phyloP scores from a whole-genome alignment of 2,113 vertebrate species.

The Carlito syrichta region DNA sequence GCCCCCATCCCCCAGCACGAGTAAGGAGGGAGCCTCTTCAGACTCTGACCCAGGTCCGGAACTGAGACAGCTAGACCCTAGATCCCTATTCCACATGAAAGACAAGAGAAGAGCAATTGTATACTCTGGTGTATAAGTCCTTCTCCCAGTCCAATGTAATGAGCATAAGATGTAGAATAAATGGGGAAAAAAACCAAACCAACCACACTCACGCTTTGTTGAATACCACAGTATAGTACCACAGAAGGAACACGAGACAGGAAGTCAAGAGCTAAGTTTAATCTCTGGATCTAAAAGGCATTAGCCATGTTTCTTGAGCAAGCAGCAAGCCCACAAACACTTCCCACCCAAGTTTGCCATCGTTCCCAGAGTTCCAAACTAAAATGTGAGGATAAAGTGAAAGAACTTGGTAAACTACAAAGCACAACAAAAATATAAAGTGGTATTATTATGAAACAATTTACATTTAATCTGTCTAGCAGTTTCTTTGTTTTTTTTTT shows the following conservation, averaged over 20 bases:
- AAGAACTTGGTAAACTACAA: background rate
- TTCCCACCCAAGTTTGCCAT: fast-evolving
- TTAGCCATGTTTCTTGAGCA: fast-evolving
- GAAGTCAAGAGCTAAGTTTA: background rate
- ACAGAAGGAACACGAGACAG: too few relatives aligned
- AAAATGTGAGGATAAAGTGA: too few relatives aligned
- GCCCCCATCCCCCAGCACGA: background rate
- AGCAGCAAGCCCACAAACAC: fast-evolving
- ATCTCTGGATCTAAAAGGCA: background rate
- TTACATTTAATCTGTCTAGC: background rate
- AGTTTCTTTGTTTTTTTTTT: too few relatives aligned
- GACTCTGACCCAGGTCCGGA: background rate
- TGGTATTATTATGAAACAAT: too few relatives aligned
- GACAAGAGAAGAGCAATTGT: background rate
- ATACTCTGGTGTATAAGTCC: background rate
- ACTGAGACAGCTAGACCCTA: background rate
- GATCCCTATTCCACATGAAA: background rate
- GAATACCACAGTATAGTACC: fast-evolving
- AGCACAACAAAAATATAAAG: background rate
- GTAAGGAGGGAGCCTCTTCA: background rate
- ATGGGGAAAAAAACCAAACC: background rate
- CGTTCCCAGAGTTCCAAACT: background rate
- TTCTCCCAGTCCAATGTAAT: background rate
- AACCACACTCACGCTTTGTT: too few relatives aligned
- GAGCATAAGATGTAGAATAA: background rate